Conservation (phyloP, 2,888 invertebrate genomes). For the Agriotes lineatus region DNA sequence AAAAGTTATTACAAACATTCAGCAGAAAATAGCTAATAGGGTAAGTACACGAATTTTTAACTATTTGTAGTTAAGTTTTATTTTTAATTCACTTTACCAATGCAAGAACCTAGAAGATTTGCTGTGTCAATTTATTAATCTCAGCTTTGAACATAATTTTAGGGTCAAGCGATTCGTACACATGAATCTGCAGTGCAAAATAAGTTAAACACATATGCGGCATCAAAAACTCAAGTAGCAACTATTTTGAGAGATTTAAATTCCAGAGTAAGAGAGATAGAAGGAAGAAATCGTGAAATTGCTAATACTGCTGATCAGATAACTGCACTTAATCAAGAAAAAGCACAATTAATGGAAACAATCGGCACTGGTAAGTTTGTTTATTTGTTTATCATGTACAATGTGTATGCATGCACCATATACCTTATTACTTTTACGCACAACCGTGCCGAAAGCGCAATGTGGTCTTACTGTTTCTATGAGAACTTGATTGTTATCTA, state of each 20-base stretch:
- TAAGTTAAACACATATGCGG: constrained; percentile 60
- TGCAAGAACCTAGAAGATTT: too few species aligned
- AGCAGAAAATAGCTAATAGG: constrained; percentile 54
- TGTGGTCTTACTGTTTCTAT: too few species aligned
- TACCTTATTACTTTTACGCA: too few species aligned
- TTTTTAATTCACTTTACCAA: neutral
- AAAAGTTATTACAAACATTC: constrained; percentile 49
- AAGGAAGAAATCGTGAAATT: constrained; percentile 69
- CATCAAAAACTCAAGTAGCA: constrained; percentile 64
- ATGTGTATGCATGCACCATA: too few species aligned
- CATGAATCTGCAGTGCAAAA: constrained; percentile 64
- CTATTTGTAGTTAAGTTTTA: neutral
- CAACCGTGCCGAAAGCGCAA: too few species aligned
- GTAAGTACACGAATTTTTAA: too few species aligned
- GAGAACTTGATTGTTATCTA: too few species aligned
- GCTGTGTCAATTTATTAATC: too few species aligned
- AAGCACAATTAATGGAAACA: constrained; percentile 64
- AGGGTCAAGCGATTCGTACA: constrained; percentile 64
- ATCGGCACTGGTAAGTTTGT: constrained; percentile 68
- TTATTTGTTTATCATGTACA: too few species aligned
- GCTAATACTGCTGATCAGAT: constrained; percentile 66
- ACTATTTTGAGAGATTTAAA: constrained; percentile 64
- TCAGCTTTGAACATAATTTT: constrained; percentile 41
- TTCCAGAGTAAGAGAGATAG: constrained; percentile 67
- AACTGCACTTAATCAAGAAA: constrained; percentile 69